Base-by-base conservation (phyloP, 2,113 vertebrate genomes). In the Amblyornis subalaris region DNA sequence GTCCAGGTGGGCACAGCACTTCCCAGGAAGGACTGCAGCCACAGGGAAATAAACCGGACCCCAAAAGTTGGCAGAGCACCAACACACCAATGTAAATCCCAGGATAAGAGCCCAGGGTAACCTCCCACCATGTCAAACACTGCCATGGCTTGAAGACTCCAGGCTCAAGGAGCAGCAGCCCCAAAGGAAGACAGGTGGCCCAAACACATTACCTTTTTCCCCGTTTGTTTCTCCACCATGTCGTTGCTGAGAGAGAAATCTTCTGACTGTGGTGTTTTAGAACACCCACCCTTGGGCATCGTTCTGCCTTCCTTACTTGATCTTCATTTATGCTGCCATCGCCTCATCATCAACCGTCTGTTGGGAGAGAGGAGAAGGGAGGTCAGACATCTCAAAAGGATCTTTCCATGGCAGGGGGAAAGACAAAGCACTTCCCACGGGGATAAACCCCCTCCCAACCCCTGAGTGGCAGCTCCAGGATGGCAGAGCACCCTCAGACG, bases 261-360 rank as follows among this genome's bases (percentile, higher is more conserved):
- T 98, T 99, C 99, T 98, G 98, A 98, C 98, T 99, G 99, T 98
- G 99, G 98, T 98, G 99, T 98, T 99, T 99, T 99, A 98, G 99
- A 98, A 99, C 99, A 99, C 99, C 99, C 99, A 98, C 99, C 98
- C 99, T 99, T 99, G 99, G 99, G 99, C 99, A 99, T 99, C 98
- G 99, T 99, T 99, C 98, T 99, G 98, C 98, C 98, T 98, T 99
- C 98, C 98, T 98, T 98, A 99, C 98, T 98, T 98, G 98, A 98
- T 98, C 99, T 98, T 99, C 99, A 99, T 99, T 98, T 98, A 99
- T 98, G 98, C 98, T 96, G 98, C 99, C 98, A 98, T 98, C 96
- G 99, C 99, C 96, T 99, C 99, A 95, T 99, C 99, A 97, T 99
- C 99, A 97, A 99, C 99, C 89, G 99, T 99, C 99, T 99, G 98